phyloP scores from a whole-genome alignment of 2,797 vertebrate genomes.

The Etheostoma nigrum region DNA sequence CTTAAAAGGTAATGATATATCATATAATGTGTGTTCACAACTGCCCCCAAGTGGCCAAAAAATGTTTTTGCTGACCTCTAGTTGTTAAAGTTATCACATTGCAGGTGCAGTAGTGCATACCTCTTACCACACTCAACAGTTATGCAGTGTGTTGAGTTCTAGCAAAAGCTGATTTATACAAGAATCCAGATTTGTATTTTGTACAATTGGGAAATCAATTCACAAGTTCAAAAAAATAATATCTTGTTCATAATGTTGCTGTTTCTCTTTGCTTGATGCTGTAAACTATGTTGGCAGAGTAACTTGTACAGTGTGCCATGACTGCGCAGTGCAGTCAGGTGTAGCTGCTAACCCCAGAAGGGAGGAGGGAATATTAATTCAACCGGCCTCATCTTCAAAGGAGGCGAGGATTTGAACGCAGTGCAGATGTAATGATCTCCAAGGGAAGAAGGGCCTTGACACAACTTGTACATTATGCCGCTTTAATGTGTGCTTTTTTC shows the following conservation, averaged over 20 bases:
- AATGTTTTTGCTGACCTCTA: background rate
- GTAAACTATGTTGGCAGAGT: background rate
- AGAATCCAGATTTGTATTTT: slow-evolving; percentile 1
- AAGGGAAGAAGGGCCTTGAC: slow-evolving; percentile 22
- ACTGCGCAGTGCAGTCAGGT: slow-evolving; percentile 10
- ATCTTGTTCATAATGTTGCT: background rate
- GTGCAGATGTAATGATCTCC: slow-evolving; percentile 35
- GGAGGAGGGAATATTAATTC: slow-evolving; percentile 15
- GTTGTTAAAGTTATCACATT: background rate
- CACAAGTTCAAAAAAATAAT: background rate
- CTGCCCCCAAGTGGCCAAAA: slow-evolving; percentile 12
- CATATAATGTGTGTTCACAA: background rate
- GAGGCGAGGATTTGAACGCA: slow-evolving; percentile 10
- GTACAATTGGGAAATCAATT: background rate
- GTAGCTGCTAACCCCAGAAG: background rate
- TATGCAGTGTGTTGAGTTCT: background rate
- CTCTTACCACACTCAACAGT: background rate
- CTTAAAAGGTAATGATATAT: background rate
- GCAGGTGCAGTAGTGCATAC: background rate
- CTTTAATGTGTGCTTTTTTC: slow-evolving; percentile 12
- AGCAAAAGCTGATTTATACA: background rate
- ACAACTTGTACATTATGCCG: slow-evolving; percentile 17
- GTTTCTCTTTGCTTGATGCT: background rate
- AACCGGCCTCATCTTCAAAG: slow-evolving; percentile 42
- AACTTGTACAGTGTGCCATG: slow-evolving; percentile 2